Conservation (phyloP, 2,113 vertebrate genomes). For the Crotalus viridis region DNA sequence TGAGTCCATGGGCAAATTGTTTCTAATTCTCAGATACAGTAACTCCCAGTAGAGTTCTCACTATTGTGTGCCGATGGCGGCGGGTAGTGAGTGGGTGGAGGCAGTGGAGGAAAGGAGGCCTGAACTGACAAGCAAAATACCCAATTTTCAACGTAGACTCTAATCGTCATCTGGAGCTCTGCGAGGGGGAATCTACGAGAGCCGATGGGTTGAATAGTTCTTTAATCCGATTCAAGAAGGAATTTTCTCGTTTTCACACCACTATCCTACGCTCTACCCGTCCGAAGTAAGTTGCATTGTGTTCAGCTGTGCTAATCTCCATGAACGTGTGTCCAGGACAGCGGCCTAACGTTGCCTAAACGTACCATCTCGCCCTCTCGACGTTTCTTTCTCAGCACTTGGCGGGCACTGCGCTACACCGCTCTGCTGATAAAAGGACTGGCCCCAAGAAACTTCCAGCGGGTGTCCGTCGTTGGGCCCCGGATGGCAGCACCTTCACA, state of each 20-base stretch:
- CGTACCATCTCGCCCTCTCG: background rate
- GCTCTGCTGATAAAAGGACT: background rate
- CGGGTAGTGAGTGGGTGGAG: background rate
- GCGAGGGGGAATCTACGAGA: accelerated
- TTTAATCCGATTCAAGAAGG: background rate
- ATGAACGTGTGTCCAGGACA: too few relatives aligned
- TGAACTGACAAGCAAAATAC: background rate
- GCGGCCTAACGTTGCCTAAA: background rate
- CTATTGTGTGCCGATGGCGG: background rate
- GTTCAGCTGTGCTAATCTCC: background rate
- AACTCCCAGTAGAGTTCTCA: background rate
- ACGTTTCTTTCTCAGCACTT: too few relatives aligned
- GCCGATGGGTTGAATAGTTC: background rate
- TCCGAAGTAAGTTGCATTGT: background rate
- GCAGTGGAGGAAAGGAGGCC: background rate
- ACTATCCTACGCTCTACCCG: background rate
- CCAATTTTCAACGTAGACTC: background rate
- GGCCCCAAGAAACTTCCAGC: background rate
- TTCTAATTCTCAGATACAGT: background rate
- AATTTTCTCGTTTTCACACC: background rate
- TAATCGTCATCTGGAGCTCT: background rate
- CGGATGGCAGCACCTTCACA: too few relatives aligned
- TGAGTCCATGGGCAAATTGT: background rate
- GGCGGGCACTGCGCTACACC: background rate
- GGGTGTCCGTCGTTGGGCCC: background rate